Percentiles rank a stretch among this genome's conserved stretches.
phyloP scores from a whole-genome alignment of 2,797 vertebrate genomes.

The Anisognathus igniventris region DNA sequence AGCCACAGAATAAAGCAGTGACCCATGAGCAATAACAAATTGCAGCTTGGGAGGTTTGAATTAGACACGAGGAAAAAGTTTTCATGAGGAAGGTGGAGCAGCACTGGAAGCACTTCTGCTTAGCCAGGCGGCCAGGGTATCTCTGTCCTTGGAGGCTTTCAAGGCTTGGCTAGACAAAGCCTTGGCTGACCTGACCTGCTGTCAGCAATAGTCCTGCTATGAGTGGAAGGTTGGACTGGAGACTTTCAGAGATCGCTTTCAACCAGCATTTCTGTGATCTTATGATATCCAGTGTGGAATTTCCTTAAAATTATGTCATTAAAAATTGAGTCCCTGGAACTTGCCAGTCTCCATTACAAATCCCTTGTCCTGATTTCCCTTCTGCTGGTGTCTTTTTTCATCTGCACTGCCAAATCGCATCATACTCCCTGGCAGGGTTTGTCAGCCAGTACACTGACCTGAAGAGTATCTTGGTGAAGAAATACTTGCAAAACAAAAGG shows the following conservation, averaged over 20 bases:
- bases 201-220: slow-evolving; percentile 7
- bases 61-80: background rate
- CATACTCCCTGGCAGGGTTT: background rate
- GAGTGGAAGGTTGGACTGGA: slow-evolving; percentile 14
- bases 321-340: slow-evolving; percentile 6
- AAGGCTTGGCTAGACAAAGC: slow-evolving; percentile 40
- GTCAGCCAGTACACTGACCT: background rate
- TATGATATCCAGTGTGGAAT: slow-evolving; percentile 52
- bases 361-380: slow-evolving; percentile 44
- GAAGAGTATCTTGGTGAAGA: background rate
- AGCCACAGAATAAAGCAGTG: background rate
- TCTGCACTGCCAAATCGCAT: background rate
- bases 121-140: background rate
- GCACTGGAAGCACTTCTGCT: slow-evolving; percentile 32
- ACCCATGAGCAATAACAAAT: background rate
- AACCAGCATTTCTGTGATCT: slow-evolving; percentile 49
- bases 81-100: background rate
- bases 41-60: slow-evolving; percentile 8
- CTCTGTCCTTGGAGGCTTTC: slow-evolving; percentile 36
- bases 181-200: slow-evolving; percentile 16
- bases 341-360: slow-evolving; percentile 35
- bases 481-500: background rate
- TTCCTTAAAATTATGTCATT: slow-evolving; percentile 56
- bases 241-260: background rate
- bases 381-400: slow-evolving; percentile 7